These are phyloP conservation scores for Strix aluco DNA, from an alignment of 2,113 vertebrate genomes.

Conservation along the genomic window DNA sequence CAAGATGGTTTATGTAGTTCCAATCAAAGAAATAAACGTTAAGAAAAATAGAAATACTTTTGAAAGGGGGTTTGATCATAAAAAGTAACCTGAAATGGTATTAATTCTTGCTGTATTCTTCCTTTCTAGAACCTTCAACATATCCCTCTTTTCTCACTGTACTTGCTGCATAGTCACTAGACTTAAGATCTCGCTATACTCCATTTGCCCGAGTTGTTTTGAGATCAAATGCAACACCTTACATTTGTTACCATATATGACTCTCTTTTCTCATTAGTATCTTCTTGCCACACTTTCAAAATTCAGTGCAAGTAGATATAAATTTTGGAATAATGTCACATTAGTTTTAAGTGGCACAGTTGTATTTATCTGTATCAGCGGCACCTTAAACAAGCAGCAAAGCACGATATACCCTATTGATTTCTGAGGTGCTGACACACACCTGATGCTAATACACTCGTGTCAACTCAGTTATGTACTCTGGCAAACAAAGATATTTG, in stretches of 20 bases:
- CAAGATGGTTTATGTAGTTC: not conserved
- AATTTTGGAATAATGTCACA: not conserved
- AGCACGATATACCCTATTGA: not conserved
- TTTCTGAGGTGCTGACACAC: not conserved
- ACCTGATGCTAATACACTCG: not conserved
- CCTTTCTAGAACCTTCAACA: not conserved
- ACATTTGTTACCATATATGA: not conserved
- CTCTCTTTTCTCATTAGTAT: not conserved
- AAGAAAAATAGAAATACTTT: not conserved
- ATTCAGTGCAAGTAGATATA: not conserved
- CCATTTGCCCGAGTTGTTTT: not conserved
- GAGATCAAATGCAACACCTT: not conserved
- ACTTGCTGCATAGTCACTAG: not conserved
- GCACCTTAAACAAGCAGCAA: not conserved
- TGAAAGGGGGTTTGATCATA: not conserved
- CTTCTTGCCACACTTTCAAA: not conserved
- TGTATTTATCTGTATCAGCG: not conserved
- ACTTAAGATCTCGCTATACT: accelerated
- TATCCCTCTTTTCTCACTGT: not conserved
- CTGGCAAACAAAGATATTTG: not conserved
- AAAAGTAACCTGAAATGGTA: not conserved
- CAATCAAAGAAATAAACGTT: not conserved
- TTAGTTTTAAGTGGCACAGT: not conserved
- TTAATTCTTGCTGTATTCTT: not conserved
- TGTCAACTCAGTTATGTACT: not conserved